phyloP scores from a whole-genome alignment of 1,140 invertebrate genomes.

The Parapsyche elsis region DNA sequence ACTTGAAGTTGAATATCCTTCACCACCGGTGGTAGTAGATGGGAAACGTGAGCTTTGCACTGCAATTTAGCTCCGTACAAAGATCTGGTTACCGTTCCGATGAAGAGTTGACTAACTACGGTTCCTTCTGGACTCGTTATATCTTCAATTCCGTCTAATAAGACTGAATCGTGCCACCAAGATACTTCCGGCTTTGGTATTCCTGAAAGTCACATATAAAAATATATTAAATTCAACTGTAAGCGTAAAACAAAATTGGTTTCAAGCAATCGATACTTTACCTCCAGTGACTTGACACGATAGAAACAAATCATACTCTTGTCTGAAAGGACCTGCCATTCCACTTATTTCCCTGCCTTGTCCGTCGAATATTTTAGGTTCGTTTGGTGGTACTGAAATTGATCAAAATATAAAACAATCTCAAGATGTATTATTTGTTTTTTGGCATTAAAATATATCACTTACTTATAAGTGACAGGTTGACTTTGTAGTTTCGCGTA shows the following conservation, averaged over 20 bases:
- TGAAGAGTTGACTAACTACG: constrained; percentile 73
- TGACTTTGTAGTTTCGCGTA: constrained; percentile 85
- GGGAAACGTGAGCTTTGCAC: constrained; percentile 77
- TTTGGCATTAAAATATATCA: constrained; percentile 37
- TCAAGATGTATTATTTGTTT: background rate
- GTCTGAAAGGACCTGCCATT: constrained; percentile 83
- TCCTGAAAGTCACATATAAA: constrained; percentile 60
- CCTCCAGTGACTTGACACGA: constrained; percentile 87
- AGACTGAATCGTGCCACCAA: constrained; percentile 80
- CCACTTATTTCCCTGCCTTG: constrained; percentile 80
- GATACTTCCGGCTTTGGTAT: constrained; percentile 79
- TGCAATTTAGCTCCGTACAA: constrained; percentile 73
- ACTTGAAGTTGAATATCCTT: constrained; percentile 74
- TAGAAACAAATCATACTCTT: constrained; percentile 81
- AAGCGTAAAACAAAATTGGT: no score
- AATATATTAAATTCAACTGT: background rate
- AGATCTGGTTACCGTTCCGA: constrained; percentile 71
- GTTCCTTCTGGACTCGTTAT: constrained; percentile 70
- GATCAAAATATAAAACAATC: constrained; percentile 30
- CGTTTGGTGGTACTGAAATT: constrained; percentile 79
- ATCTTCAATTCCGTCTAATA: constrained; percentile 76
- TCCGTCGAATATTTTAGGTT: constrained; percentile 82
- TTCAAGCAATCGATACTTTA: constrained; percentile 64
- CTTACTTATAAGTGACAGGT: constrained; percentile 87
- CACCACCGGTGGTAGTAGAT: constrained; percentile 67